Base-by-base conservation (phyloP, 2,797 vertebrate genomes). In the Pseudomugil tenellus region DNA sequence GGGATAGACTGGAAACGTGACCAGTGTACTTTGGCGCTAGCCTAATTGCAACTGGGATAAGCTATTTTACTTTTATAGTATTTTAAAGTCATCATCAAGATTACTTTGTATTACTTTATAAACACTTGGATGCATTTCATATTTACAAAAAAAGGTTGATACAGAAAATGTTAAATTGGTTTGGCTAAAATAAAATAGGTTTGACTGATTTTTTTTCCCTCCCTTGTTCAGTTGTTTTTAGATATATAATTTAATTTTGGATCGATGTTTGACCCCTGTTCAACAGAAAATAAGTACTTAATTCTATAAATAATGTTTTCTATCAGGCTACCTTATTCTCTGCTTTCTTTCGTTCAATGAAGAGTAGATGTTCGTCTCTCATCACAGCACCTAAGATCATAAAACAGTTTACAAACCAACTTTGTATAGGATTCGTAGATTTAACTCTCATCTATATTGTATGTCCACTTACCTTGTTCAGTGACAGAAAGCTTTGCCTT, bases 301-400 rank as follows among this genome's bases (percentile, higher is more conserved):
- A 26, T 51, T 51, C 23, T 26, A 26, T 43, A 3, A 21, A 46
- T 34, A 16, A 61, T n/a, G 8, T 29, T 19, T 26, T 31, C 59
- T 19, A 51, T 41, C 59, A 16, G 12, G 6, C 41, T 32, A 68
- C 56, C 57, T 53, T 16, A 37, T 37, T 25, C 32, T 28, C 6
- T 0, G 0, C 49, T 28, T 29, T 53, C 23, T 14, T 39, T 49
- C 39, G 17, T 53, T 51, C 9, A 13, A 39, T 39, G 17, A 39
- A 2, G 3, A 13, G 8, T 0, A 6, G 16, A 37, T 13, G 3
- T 35, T 21, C 89, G 29, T 93, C 89, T 59, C 84, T 92, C 59
- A 89, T 84, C 46, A 82, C 7, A 32, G 85, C 84, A 48, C 93
- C 96, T 97, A 87, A 64, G 39, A 53, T 56, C 29, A 34, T 17